Base-by-base conservation (phyloP, 1,140 invertebrate genomes). In the Drosophila carrolli region DNA sequence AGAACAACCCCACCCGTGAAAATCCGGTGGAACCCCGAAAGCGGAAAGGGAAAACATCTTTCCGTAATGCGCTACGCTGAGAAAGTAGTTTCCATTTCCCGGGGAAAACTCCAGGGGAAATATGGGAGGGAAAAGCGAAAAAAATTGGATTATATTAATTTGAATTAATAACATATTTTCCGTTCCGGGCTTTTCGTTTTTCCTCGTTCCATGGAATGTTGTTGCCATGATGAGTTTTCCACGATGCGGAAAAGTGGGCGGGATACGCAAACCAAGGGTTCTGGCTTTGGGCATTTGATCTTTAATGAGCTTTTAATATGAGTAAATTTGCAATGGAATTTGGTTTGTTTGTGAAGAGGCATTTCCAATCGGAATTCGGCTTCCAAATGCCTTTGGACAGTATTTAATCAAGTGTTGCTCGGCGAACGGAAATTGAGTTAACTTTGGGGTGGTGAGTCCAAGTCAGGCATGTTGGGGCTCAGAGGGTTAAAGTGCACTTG, bases 91-190 rank as follows among this genome's bases (percentile, higher is more conserved):
- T 79, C 67, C 81, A 78, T 77, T 78, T 78, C 75, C 75, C 73
- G 41, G 29, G 32, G 40, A 11, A 54, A 71, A 59, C 44, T 40
- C 27, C 38, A 14, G 58, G 38, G 55, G 55, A 41, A 27, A 23
- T 23, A 19, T 10, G 44, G 14, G n/a, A 9, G 43, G 37, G 27
- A 61, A 46, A 23, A 37, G 35, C 46, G 23, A 40, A 77, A 81
- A 81, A 68, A 57, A 86, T 82, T 62, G 56, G 66, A 90, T 89
- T 89, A 85, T 90, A 90, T 90, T 90, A 89, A 89, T 89, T 89
- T 90, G 70, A 82, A 89, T 89, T 89, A 89, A 89, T 89, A 90
- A 89, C 86, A 89, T 89, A 89, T 90, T 89, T 89, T 89, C 78
- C 85, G 81, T 51, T 47, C 47, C 55, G 61, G 54, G 72, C 16